Percentiles rank a stretch among this genome's conserved stretches.
Evolutionary conservation across 2,797 vertebrate genomes (phyloP).

Genomic region (Lindbergichthys nudifrons): DNA sequence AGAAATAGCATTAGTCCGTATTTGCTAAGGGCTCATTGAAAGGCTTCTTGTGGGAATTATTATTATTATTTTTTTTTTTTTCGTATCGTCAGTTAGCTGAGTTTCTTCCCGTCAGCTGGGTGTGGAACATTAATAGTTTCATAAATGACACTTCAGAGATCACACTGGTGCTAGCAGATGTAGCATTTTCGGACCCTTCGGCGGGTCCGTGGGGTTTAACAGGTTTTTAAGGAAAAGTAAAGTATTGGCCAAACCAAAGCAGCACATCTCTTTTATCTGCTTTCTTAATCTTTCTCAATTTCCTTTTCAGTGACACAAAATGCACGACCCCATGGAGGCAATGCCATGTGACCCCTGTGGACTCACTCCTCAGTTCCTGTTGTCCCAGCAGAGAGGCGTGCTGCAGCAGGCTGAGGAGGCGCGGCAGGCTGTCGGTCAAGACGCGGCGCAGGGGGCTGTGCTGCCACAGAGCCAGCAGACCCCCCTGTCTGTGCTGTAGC

Average conservation of each 20-base stretch:
- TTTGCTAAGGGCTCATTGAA: too few relatives aligned
- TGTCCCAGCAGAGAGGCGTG: conserved; percentile 81
- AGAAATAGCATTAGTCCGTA: too few relatives aligned
- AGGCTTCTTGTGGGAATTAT: too few relatives aligned
- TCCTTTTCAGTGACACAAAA: not conserved
- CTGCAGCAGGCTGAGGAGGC: conserved; percentile 79
- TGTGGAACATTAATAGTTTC: too few relatives aligned
- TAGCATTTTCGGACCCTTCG: too few relatives aligned
- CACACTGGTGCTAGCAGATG: too few relatives aligned
- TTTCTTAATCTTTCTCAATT: not conserved
- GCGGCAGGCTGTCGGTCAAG: conserved; percentile 75
- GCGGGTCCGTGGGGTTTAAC: too few relatives aligned
- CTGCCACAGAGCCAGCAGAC: conserved; percentile 74
- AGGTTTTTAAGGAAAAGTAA: not conserved
- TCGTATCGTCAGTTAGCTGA: too few relatives aligned
- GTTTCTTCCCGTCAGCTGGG: too few relatives aligned
- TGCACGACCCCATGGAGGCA: not conserved
- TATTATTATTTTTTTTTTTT: too few relatives aligned
- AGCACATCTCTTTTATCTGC: not conserved
- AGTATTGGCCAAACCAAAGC: not conserved
- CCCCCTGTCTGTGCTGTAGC: conserved; percentile 48
- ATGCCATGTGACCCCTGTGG: too few relatives aligned
- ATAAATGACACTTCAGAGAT: too few relatives aligned
- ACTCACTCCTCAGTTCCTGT: conserved; percentile 89
- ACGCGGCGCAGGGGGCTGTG: conserved; percentile 64